These are phyloP conservation scores for Pangasius mekongensis DNA, from an alignment of 2,797 vertebrate genomes.

Conservation along the genomic window DNA sequence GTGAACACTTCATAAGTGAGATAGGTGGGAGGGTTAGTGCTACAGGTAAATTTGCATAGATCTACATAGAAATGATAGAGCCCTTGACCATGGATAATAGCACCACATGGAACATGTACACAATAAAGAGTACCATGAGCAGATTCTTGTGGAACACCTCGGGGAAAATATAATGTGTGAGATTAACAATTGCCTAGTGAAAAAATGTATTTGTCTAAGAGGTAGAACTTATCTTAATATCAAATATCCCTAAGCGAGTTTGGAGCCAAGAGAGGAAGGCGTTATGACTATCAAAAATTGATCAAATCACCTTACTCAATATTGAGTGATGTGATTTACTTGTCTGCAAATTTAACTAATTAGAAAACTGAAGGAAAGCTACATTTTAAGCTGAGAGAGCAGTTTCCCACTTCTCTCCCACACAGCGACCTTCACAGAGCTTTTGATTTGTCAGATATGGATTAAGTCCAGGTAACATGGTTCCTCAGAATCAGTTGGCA, in stretches of 20 bases:
- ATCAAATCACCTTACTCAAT: neutral
- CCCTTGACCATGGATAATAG: slow-evolving; percentile 1
- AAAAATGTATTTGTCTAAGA: neutral
- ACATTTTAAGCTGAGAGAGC: slow-evolving; percentile 7
- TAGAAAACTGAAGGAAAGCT: neutral
- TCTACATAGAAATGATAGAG: slow-evolving; percentile 13
- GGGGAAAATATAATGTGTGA: neutral
- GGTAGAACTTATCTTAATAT: neutral
- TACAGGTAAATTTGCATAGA: slow-evolving; percentile 16
- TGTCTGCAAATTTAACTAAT: neutral
- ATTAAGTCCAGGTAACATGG: slow-evolving; percentile 36
- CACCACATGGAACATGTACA: neutral
- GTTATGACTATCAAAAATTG: neutral
- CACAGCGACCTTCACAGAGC: slow-evolving; percentile 47
- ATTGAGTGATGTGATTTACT: neutral
- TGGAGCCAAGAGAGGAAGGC: neutral
- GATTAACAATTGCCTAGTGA: neutral
- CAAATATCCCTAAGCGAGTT: neutral
- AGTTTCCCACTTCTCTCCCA: slow-evolving; percentile 12
- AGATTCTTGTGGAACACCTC: neutral
- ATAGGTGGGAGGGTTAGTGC: slow-evolving; percentile 13
- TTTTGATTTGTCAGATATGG: slow-evolving; percentile 56
- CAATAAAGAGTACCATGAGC: neutral
- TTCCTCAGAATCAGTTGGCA: slow-evolving; percentile 47
- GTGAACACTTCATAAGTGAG: slow-evolving; percentile 22